phyloP scores from a whole-genome alignment of 2,797 vertebrate genomes.

The Thaleichthys pacificus region DNA sequence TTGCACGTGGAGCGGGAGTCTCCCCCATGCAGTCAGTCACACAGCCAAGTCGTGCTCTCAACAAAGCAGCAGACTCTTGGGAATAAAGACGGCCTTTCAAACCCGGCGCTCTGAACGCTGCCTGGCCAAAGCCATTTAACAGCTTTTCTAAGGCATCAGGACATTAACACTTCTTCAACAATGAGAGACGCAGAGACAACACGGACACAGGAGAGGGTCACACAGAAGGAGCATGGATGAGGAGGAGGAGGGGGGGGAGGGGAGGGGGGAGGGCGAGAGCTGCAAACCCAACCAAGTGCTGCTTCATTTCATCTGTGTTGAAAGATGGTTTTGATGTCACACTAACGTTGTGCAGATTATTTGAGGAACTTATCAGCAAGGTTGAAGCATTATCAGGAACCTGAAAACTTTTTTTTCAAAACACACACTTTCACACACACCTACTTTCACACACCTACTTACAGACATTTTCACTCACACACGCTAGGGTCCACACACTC shows the following conservation, averaged over 20 bases:
- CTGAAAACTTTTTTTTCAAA: too few species aligned
- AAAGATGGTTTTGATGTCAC: too few species aligned
- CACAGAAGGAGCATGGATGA: neutral
- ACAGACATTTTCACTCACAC: too few species aligned
- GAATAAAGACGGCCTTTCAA: neutral
- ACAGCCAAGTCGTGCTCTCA: neutral
- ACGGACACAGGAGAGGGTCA: neutral
- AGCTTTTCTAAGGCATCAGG: neutral
- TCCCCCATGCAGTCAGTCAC: neutral
- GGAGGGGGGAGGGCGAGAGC: too few species aligned
- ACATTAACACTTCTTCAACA: neutral
- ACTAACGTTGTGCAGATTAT: too few species aligned
- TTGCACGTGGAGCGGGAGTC: neutral
- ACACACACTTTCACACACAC: slow-evolving; percentile 24
- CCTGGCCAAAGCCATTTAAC: neutral
- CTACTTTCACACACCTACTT: too few species aligned
- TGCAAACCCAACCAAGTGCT: neutral
- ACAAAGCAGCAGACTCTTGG: neutral
- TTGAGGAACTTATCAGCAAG: too few species aligned
- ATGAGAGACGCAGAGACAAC: neutral
- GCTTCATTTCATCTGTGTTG: too few species aligned
- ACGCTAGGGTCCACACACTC: neutral
- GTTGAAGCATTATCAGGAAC: too few species aligned
- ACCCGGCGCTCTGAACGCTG: neutral
- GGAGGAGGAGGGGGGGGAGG: too few species aligned